Conservation (phyloP, 2,888 invertebrate genomes). For the Patella depressa region DNA sequence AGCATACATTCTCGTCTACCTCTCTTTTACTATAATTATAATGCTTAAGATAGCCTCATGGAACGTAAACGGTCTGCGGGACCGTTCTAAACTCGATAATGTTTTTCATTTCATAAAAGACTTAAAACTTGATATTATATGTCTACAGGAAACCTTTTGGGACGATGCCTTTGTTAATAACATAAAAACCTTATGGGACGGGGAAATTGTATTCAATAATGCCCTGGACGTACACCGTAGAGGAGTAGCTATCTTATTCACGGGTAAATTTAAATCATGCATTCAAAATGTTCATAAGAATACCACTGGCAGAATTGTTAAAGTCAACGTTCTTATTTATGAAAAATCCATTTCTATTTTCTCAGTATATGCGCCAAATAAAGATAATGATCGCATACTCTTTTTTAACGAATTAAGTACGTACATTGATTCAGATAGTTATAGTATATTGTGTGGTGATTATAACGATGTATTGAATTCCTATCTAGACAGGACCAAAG, state of each 20-base stretch:
- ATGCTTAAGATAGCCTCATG: not conserved
- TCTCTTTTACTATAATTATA: too few species aligned
- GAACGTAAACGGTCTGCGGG: not conserved
- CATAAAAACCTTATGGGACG: conserved; percentile 11
- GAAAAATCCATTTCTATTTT: conserved; percentile 17
- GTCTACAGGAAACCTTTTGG: conserved; percentile 20
- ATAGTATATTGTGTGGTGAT: not conserved
- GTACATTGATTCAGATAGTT: not conserved
- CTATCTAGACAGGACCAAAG: not conserved
- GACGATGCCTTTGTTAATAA: not conserved
- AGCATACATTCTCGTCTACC: too few species aligned
- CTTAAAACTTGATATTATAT: not conserved
- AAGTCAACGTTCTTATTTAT: conserved; percentile 4
- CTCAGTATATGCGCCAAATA: conserved; percentile 25
- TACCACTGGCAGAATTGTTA: conserved; percentile 19
- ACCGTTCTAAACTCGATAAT: not conserved
- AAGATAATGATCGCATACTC: not conserved
- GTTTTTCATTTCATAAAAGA: not conserved
- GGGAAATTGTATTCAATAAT: not conserved
- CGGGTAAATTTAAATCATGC: not conserved
- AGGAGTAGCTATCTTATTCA: conserved; percentile 21
- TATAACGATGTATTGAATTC: not conserved
- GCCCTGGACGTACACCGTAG: not conserved
- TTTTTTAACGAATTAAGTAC: conserved; percentile 10
- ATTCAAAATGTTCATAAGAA: not conserved